phyloP scores from a whole-genome alignment of 2,888 invertebrate genomes.

The Cephus rjabovi region DNA sequence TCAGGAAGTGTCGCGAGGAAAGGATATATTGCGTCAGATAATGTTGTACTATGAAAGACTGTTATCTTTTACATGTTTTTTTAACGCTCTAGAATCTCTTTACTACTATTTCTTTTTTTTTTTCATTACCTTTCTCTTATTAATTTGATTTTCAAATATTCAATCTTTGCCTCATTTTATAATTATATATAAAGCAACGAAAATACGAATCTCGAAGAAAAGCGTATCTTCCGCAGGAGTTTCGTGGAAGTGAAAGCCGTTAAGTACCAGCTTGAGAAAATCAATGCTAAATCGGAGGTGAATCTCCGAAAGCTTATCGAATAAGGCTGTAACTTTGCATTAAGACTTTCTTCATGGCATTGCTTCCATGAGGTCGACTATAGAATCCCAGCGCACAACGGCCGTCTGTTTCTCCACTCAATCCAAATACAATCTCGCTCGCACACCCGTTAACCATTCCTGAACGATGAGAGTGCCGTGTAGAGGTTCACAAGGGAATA shows the following conservation, averaged over 20 bases:
- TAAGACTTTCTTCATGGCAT: slow-evolving; percentile 12
- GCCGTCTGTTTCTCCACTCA: slow-evolving; percentile 4
- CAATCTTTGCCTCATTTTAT: too few species aligned
- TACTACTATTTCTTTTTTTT: too few species aligned
- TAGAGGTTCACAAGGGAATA: not conserved
- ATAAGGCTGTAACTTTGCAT: slow-evolving; percentile 29
- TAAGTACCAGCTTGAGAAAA: slow-evolving; percentile 20
- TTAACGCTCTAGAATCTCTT: too few species aligned
- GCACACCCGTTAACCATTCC: slow-evolving; percentile 16
- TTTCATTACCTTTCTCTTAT: too few species aligned
- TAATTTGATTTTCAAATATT: too few species aligned
- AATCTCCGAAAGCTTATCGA: slow-evolving; percentile 27
- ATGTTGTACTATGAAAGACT: too few species aligned
- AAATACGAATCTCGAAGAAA: not conserved
- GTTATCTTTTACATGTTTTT: too few species aligned
- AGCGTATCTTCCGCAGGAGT: slow-evolving; percentile 7
- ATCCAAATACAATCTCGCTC: slow-evolving; percentile 18
- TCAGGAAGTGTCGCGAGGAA: too few species aligned
- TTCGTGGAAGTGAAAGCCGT: slow-evolving; percentile 16
- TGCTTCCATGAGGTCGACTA: slow-evolving; percentile 6
- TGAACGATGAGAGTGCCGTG: slow-evolving; percentile 10
- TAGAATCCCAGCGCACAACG: not conserved
- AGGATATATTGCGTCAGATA: too few species aligned
- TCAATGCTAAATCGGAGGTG: slow-evolving; percentile 30
- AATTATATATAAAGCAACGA: too few species aligned